Base-by-base conservation (phyloP, 1,140 invertebrate genomes). In the Episyrphus balteatus region DNA sequence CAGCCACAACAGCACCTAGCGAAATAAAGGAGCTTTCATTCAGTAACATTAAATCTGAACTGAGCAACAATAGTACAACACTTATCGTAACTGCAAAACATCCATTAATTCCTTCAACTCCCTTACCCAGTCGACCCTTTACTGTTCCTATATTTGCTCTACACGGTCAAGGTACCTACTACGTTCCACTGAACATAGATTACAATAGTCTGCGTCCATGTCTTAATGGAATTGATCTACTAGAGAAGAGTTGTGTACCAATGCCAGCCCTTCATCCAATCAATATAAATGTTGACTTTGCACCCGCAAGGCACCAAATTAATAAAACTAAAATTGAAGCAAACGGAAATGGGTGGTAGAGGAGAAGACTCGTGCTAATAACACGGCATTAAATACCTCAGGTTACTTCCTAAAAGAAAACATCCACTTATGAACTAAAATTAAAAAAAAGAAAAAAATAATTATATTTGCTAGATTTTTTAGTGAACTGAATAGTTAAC, bases 111-210 rank as follows among this genome's bases (percentile, higher is more conserved):
- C 56, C 56, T 1, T 51, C 59, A 41, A 34, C 42, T 13, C 3
- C 44, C 12, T 39, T 33, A 9, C 12, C 46, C 9, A 53, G 62
- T 18, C 59, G 50, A 61, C 70, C 55, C 53, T 66, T 66, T 15
- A 56, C 71, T 5, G 77, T 89, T 5, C 86, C 87, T 2, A 84
- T 87, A 18, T 91, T 91, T 62, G 84, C 84, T 1, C 69, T 92
- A 1, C 87, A 91, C 67, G 80, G 85, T 18, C 76, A 82, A 68
- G 90, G 91, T 14, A 82, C 85, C n/a, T 94, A 86, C 62, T 96
- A 95, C 66, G 77, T 95, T 42, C 92, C 92, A 5, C 66, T 94
- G 37, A 88, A 87, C n/a, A 76, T 95, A 13, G 88, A 92, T 52
- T 80, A 84, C 42, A 74, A 82, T 14, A 70, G 83, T 13, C 65